Conservation (phyloP, 2,797 vertebrate genomes). For the Pyrocephalus nanus region DNA sequence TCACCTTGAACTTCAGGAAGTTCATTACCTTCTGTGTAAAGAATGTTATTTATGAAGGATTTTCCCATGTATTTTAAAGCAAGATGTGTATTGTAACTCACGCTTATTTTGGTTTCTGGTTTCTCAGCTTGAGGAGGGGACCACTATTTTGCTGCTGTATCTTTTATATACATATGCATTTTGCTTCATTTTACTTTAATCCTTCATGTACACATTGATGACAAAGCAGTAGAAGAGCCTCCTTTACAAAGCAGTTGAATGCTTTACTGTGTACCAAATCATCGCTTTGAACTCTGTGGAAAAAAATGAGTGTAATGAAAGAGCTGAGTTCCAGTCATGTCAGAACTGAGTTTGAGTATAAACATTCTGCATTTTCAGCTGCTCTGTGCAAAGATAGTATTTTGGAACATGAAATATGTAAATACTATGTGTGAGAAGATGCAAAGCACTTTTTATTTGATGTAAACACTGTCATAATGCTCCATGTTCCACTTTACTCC, state of each 20-base stretch:
- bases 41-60: not conserved
- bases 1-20: not conserved
- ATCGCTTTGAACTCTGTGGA: not conserved
- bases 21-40: not conserved
- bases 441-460: not conserved
- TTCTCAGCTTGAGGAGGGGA: not conserved
- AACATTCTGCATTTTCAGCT: constrained; percentile 15
- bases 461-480: not conserved
- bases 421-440: not conserved
- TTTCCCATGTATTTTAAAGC: not conserved
- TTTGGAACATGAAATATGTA: not conserved
- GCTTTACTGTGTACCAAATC: not conserved
- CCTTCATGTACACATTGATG: not conserved
- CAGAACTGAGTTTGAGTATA: not conserved
- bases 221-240: not conserved
- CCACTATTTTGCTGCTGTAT: not conserved
- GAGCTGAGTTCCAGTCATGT: not conserved
- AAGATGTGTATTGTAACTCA: not conserved
- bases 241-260: not conserved
- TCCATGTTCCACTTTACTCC: not conserved
- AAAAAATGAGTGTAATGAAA: not conserved
- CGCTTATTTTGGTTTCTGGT: not conserved
- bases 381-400: not conserved
- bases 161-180: not conserved
- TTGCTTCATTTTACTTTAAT: not conserved